Evolutionary conservation across 2,113 vertebrate species (phyloP).

Genomic region (Cebus imitator): DNA sequence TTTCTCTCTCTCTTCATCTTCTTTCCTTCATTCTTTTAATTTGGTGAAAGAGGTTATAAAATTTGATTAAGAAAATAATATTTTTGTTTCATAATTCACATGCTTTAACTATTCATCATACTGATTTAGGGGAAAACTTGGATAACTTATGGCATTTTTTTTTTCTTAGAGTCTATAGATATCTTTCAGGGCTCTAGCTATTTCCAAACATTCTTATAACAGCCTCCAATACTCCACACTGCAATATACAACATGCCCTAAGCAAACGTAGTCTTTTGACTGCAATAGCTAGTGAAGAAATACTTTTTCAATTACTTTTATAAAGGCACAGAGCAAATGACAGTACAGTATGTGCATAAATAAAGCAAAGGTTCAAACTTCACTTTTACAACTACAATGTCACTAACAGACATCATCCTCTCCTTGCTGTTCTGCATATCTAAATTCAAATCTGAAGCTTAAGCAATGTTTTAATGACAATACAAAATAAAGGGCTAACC

Average conservation of each 20-base stretch:
- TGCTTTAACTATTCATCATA: not conserved
- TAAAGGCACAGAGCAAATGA: not conserved
- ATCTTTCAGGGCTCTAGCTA: constrained; percentile 50
- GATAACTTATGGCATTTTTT: not conserved
- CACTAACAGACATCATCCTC: not conserved
- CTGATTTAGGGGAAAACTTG: not conserved
- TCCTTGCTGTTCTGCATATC: not conserved
- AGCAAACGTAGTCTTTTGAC: not conserved
- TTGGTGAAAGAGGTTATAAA: not conserved
- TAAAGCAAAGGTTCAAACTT: not conserved
- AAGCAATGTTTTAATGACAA: constrained; percentile 37
- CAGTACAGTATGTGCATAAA: not conserved
- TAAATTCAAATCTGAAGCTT: not conserved
- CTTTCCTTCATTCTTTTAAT: not conserved
- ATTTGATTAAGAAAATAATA: constrained; percentile 10
- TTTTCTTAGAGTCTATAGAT: not conserved
- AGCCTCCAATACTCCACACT: not conserved
- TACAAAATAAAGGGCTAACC: not conserved
- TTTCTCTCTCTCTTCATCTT: too few species aligned
- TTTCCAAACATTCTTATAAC: constrained; percentile 37
- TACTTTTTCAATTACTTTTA: constrained; percentile 1
- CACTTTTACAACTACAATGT: not conserved
- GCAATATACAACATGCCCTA: not conserved
- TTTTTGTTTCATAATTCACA: constrained; percentile 36
- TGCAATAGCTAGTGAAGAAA: not conserved